phyloP scores from a whole-genome alignment of 2,113 vertebrate genomes.

The Laterallus jamaicensis region DNA sequence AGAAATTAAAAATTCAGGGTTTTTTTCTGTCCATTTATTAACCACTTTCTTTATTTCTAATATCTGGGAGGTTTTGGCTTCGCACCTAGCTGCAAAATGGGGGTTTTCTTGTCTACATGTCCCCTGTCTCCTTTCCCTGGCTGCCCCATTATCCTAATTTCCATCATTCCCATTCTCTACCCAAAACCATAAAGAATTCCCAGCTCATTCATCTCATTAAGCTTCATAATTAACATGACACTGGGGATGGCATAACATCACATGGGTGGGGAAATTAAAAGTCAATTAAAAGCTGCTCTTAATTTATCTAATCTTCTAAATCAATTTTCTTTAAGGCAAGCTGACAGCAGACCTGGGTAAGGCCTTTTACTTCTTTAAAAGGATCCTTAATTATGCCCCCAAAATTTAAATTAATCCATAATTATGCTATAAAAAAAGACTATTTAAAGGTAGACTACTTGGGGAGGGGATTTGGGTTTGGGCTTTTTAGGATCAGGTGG shows the following conservation, averaged over 20 bases:
- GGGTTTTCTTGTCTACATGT: no score
- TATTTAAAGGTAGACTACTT: no score
- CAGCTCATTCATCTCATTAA: background rate
- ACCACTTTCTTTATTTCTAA: background rate
- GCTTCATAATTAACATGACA: background rate
- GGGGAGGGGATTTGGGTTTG: no score
- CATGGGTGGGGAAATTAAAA: background rate
- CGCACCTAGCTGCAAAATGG: background rate
- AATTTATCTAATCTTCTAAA: no score
- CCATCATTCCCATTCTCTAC: background rate
- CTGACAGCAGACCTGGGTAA: background rate
- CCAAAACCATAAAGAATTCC: background rate
- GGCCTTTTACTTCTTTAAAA: background rate
- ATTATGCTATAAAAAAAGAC: no score
- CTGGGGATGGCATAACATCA: background rate
- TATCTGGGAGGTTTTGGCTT: background rate
- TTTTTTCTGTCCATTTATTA: fast-evolving
- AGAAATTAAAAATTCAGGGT: no score
- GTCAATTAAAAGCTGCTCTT: no score
- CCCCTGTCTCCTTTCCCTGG: background rate
- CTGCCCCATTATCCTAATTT: background rate
- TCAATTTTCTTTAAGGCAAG: background rate
- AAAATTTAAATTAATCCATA: no score
- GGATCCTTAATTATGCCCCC: background rate
- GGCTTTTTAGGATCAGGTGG: no score